A percentile compares a stretch with the other conserved stretches of the same genome.
phyloP scores from a whole-genome alignment of 2,113 vertebrate genomes.

The Onychorhynchus coronatus region DNA sequence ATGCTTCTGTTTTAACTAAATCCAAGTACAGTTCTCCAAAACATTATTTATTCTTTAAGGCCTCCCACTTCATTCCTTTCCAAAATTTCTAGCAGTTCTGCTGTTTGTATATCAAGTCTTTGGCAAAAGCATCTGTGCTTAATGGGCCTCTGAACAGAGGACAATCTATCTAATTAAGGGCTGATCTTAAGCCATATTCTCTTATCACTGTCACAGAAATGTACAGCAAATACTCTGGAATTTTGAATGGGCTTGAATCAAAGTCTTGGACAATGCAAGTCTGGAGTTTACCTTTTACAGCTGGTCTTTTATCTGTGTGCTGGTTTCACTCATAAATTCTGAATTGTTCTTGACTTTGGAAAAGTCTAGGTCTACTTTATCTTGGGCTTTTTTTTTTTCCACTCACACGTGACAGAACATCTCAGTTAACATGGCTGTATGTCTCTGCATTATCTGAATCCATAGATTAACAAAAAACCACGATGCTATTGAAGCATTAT shows the following conservation, averaged over 20 bases:
- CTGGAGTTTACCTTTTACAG: background rate
- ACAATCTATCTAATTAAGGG: background rate
- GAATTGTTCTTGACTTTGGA: background rate
- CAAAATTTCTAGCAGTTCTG: constrained; percentile 21
- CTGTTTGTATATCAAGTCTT: background rate
- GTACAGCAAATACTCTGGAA: background rate
- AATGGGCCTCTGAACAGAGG: background rate
- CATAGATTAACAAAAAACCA: background rate
- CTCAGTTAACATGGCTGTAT: background rate
- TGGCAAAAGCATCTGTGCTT: constrained; percentile 5
- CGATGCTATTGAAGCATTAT: background rate
- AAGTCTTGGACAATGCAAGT: background rate
- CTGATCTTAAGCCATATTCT: background rate
- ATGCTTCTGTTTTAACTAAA: constrained; percentile 3
- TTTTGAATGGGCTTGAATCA: background rate
- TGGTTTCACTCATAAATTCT: background rate
- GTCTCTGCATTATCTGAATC: background rate
- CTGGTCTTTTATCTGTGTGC: background rate
- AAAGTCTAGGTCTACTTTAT: background rate
- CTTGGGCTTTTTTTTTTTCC: background rate
- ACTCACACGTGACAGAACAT: background rate
- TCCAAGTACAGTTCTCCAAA: background rate
- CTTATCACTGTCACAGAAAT: background rate
- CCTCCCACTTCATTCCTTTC: background rate
- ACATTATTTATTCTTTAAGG: background rate